Percentiles rank a stretch among this genome's conserved stretches.
Evolutionary conservation across 2,797 vertebrate genomes (phyloP).

Genomic region (Onychomys leucogaster): DNA sequence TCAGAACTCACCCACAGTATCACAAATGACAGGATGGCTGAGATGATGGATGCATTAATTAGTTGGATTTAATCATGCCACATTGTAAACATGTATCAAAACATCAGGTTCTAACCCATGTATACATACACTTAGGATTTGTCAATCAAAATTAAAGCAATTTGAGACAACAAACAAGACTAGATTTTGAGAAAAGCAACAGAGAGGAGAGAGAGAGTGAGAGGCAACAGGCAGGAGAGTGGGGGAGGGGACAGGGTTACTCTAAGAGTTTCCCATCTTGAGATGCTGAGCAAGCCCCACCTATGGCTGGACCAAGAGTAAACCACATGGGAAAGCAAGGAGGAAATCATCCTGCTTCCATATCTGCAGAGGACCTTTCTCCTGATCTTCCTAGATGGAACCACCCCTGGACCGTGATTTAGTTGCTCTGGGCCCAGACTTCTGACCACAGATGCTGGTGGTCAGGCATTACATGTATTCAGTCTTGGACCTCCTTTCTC

Average conservation of each 20-base stretch:
- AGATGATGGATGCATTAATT: background rate
- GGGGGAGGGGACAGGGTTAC: too few relatives aligned
- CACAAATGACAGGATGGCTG: background rate
- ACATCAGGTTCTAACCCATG: too few relatives aligned
- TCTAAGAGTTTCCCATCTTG: background rate
- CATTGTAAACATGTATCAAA: background rate
- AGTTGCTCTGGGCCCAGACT: background rate
- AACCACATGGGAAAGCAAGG: background rate
- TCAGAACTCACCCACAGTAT: background rate
- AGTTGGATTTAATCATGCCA: background rate
- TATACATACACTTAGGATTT: background rate
- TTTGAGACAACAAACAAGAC: background rate
- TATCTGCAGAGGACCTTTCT: background rate
- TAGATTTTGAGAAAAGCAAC: background rate
- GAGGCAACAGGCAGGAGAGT: fast-evolving
- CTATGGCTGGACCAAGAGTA: background rate
- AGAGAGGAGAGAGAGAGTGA: background rate
- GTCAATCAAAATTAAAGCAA: background rate
- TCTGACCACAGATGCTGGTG: background rate
- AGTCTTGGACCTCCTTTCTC: background rate
- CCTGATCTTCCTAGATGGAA: background rate
- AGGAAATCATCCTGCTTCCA: background rate
- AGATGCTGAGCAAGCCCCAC: background rate
- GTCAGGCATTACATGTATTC: background rate
- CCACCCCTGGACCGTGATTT: background rate